Percentiles rank a stretch among this genome's conserved stretches.
Evolutionary conservation across 1,140 invertebrate genomes (phyloP).

Genomic region (Temnothorax curvispinosus): DNA sequence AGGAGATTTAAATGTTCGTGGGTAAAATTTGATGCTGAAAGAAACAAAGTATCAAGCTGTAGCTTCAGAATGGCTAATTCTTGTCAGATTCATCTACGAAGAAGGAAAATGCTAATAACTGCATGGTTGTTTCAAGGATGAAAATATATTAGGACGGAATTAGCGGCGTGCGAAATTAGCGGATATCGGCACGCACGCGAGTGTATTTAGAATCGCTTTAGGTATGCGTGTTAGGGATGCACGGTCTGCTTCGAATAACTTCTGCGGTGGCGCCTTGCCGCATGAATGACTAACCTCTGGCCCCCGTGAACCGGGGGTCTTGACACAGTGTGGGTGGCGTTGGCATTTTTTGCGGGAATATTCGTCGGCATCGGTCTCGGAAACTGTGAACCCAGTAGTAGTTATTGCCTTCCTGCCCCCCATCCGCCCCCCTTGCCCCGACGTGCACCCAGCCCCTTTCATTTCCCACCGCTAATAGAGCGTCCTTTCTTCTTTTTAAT

Average conservation of each 20-base stretch:
- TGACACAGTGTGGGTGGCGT: slow-evolving; percentile 78
- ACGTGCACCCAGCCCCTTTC: background rate
- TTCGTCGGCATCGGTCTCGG: slow-evolving; percentile 75
- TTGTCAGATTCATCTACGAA: background rate
- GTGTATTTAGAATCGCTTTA: slow-evolving; percentile 76
- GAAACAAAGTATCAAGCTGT: background rate
- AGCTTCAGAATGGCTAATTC: background rate
- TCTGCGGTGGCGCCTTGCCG: slow-evolving; percentile 83
- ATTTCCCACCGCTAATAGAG: slow-evolving; percentile 16
- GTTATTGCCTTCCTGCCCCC: slow-evolving; percentile 77
- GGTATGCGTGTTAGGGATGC: slow-evolving; percentile 75
- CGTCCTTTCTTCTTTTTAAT: slow-evolving; percentile 23
- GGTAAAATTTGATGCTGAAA: no score
- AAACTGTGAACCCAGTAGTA: slow-evolving; percentile 80
- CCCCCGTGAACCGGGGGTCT: slow-evolving; percentile 73
- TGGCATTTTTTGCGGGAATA: slow-evolving; percentile 81
- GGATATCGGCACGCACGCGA: slow-evolving; percentile 11
- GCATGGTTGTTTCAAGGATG: background rate
- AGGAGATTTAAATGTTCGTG: no score
- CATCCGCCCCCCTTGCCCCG: slow-evolving; percentile 29
- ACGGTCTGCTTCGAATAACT: slow-evolving; percentile 83
- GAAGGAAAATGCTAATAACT: background rate
- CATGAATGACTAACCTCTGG: slow-evolving; percentile 84
- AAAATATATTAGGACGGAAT: background rate
- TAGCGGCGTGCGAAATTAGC: slow-evolving; percentile 1